These are phyloP conservation scores for Cyrtorhinus lividipennis DNA, from an alignment of 1,140 invertebrate species.

Conservation along the genomic window DNA sequence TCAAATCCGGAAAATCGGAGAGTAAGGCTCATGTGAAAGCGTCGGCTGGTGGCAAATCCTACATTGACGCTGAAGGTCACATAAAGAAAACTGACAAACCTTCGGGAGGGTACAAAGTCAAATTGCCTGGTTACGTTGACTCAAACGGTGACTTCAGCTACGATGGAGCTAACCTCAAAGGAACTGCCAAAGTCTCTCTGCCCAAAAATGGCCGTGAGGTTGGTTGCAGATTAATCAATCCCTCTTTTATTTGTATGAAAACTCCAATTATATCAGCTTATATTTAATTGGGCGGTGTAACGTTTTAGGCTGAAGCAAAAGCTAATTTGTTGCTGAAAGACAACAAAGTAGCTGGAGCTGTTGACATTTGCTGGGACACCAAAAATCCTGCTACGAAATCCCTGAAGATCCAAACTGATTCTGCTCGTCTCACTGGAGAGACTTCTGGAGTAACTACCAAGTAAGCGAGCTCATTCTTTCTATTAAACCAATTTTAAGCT, in stretches of 20 bases:
- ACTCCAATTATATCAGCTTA: no score
- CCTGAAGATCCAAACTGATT: slow-evolving; percentile 43
- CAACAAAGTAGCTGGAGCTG: slow-evolving; percentile 38
- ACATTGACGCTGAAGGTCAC: slow-evolving; percentile 16
- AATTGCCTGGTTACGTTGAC: slow-evolving; percentile 36
- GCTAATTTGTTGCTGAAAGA: slow-evolving; percentile 40
- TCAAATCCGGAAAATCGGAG: slow-evolving; percentile 27
- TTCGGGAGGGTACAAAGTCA: slow-evolving; percentile 36
- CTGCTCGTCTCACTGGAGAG: slow-evolving; percentile 31
- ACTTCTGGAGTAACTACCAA: slow-evolving; percentile 45
- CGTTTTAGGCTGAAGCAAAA: slow-evolving; percentile 23
- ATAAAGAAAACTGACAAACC: slow-evolving; percentile 29
- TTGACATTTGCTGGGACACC: slow-evolving; percentile 47
- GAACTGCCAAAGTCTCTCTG: slow-evolving; percentile 35
- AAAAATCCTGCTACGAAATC: slow-evolving; percentile 45
- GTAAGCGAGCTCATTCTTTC: slow-evolving; percentile 29
- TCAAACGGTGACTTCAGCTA: slow-evolving; percentile 40
- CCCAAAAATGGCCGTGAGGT: slow-evolving; percentile 29
- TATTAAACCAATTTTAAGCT: neutral
- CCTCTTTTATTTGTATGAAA: no score
- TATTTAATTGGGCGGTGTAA: no score
- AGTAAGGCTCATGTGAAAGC: slow-evolving; percentile 14
- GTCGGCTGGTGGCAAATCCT: slow-evolving; percentile 16
- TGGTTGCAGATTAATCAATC: no score
- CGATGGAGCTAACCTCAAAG: slow-evolving; percentile 40